Conservation (phyloP, 2,888 invertebrate genomes). For the Melikaiella ostensackeni region DNA sequence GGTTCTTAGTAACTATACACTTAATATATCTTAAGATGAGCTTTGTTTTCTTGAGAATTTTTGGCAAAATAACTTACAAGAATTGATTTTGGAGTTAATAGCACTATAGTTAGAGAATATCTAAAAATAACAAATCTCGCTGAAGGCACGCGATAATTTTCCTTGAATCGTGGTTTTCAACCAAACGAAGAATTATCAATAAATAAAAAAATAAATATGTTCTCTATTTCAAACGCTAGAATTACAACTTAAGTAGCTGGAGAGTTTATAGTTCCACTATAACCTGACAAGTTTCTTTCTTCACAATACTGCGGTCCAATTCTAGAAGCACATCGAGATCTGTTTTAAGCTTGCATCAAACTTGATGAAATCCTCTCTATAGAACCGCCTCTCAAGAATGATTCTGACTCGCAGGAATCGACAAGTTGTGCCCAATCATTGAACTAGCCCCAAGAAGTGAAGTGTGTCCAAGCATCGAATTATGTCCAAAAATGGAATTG, state of each 20-base stretch:
- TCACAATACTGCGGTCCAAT: background rate
- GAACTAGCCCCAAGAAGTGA: constrained; percentile 44
- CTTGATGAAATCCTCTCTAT: background rate
- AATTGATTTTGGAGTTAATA: background rate
- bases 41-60: background rate
- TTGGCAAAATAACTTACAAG: constrained; percentile 3
- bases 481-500: constrained; percentile 44
- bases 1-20: constrained; percentile 26
- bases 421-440: constrained; percentile 64
- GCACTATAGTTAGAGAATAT: background rate
- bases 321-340: constrained; percentile 31
- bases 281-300: constrained; percentile 5
- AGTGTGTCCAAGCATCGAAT: constrained; percentile 58
- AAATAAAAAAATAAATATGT: constrained; percentile 16
- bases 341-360: background rate
- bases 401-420: constrained; percentile 65
- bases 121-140: background rate
- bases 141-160: constrained; percentile 25
- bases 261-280: background rate
- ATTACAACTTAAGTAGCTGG: background rate
- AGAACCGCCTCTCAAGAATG: constrained; percentile 61
- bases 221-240: background rate
- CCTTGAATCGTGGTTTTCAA: constrained; percentile 3
- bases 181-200: constrained; percentile 16
- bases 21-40: background rate